Conservation (phyloP, 1,140 invertebrate genomes). For the Nomia melanderi region DNA sequence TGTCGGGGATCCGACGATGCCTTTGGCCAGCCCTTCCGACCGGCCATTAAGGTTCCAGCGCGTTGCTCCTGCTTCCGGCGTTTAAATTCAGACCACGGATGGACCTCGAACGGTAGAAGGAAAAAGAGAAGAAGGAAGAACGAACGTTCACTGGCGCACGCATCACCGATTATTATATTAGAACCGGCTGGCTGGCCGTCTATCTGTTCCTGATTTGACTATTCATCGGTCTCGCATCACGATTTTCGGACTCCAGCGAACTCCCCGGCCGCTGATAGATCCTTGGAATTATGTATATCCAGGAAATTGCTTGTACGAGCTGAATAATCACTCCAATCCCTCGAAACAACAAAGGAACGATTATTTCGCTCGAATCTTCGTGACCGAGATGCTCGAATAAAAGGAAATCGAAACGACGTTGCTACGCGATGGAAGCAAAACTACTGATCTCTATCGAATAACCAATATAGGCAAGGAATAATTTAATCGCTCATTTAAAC, state of each 20-base stretch:
- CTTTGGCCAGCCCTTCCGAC: background rate
- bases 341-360: too few relatives aligned
- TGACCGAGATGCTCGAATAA: too few relatives aligned
- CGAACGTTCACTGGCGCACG: slow-evolving; percentile 33
- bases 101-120: background rate
- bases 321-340: too few relatives aligned
- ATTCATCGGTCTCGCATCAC: slow-evolving; percentile 3
- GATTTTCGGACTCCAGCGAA: background rate
- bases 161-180: slow-evolving; percentile 59
- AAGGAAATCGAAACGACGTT: too few relatives aligned
- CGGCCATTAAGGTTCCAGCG: slow-evolving; percentile 25
- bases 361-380: too few relatives aligned
- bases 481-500: too few relatives aligned
- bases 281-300: background rate
- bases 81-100: slow-evolving; percentile 55
- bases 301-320: background rate
- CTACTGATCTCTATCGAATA: too few relatives aligned
- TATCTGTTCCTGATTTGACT: slow-evolving; percentile 29
- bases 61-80: slow-evolving; percentile 56
- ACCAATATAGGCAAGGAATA: too few relatives aligned
- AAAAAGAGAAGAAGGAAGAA: background rate
- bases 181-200: background rate
- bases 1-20: background rate
- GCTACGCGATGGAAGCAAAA: too few relatives aligned
- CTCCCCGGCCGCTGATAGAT: too few relatives aligned